Evolutionary conservation across 2,797 vertebrate genomes (phyloP).

Genomic region (Enteromius viviparus): DNA sequence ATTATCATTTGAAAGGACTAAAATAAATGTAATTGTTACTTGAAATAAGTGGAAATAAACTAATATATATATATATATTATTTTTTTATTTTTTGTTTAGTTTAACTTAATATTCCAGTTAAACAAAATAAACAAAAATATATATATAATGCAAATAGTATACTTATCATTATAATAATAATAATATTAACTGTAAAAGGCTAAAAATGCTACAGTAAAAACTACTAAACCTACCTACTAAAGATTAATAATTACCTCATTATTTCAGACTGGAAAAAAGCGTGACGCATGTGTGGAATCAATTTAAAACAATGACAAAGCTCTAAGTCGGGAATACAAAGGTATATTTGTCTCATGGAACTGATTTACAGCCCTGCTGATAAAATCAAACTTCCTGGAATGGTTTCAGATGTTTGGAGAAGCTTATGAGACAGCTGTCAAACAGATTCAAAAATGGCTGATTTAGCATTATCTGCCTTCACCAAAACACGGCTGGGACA

Average conservation of each 20-base stretch:
- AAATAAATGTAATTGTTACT: too few relatives aligned
- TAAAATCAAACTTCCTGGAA: constrained; percentile 42
- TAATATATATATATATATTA: too few relatives aligned
- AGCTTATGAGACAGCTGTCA: constrained; percentile 41
- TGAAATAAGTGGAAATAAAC: too few relatives aligned
- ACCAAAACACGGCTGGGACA: not conserved
- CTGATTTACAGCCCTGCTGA: constrained; percentile 36
- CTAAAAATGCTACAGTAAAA: too few relatives aligned
- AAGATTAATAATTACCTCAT: constrained; percentile 26
- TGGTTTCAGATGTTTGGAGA: constrained; percentile 33
- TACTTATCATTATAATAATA: too few relatives aligned
- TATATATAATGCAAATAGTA: too few relatives aligned
- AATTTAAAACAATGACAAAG: constrained; percentile 36
- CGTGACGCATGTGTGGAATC: constrained; percentile 3
- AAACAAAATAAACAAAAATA: too few relatives aligned
- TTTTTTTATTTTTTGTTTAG: too few relatives aligned
- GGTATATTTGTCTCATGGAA: constrained; percentile 9
- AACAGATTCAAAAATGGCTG: constrained; percentile 29
- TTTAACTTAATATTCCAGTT: too few relatives aligned
- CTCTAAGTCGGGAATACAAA: constrained; percentile 11
- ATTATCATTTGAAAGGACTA: too few relatives aligned
- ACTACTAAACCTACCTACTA: not conserved
- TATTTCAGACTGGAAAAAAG: not conserved
- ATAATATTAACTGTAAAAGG: too few relatives aligned
- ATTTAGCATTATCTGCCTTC: constrained; percentile 17